phyloP scores from a whole-genome alignment of 2,113 vertebrate genomes.

The Scomber scombrus region DNA sequence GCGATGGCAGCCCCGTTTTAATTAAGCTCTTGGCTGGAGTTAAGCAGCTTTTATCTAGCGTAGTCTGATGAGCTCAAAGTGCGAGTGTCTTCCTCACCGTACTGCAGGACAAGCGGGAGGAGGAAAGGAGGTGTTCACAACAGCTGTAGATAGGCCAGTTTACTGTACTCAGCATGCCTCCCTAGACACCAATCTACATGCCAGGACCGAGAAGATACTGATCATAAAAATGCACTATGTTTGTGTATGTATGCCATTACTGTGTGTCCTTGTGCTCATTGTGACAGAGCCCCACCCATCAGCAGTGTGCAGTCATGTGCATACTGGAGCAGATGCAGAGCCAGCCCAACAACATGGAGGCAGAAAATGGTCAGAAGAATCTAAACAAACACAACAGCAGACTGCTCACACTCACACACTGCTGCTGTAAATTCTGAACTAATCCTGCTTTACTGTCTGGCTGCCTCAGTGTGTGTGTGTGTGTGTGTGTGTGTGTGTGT shows the following conservation, averaged over 20 bases:
- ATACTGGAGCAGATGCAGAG: slow-evolving; percentile 58
- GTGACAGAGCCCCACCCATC: slow-evolving; percentile 73
- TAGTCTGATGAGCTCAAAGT: slow-evolving; percentile 72
- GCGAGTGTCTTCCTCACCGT: slow-evolving; percentile 33
- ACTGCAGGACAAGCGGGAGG: slow-evolving; percentile 31
- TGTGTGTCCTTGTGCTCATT: slow-evolving; percentile 55
- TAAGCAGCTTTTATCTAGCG: slow-evolving; percentile 76
- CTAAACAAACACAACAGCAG: slow-evolving; percentile 29
- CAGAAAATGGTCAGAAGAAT: slow-evolving; percentile 39
- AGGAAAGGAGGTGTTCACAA: slow-evolving; percentile 45
- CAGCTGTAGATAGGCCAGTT: slow-evolving; percentile 59
- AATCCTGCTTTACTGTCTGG: slow-evolving; percentile 37
- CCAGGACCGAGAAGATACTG: slow-evolving; percentile 60
- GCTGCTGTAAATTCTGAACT: slow-evolving; percentile 44
- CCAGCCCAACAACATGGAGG: slow-evolving; percentile 47
- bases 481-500: not conserved
- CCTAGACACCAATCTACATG: slow-evolving; percentile 37
- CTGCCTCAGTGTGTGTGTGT: not conserved
- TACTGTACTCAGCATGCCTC: slow-evolving; percentile 52
- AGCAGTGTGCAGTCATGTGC: slow-evolving; percentile 61
- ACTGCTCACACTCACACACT: slow-evolving; percentile 5
- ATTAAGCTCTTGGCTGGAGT: slow-evolving; percentile 88
- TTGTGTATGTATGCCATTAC: slow-evolving; percentile 30
- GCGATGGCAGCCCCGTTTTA: slow-evolving; percentile 81
- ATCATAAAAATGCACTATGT: slow-evolving; percentile 46